Evolutionary conservation across 2,797 vertebrate genomes (phyloP).

Genomic region (Ibycter americanus): DNA sequence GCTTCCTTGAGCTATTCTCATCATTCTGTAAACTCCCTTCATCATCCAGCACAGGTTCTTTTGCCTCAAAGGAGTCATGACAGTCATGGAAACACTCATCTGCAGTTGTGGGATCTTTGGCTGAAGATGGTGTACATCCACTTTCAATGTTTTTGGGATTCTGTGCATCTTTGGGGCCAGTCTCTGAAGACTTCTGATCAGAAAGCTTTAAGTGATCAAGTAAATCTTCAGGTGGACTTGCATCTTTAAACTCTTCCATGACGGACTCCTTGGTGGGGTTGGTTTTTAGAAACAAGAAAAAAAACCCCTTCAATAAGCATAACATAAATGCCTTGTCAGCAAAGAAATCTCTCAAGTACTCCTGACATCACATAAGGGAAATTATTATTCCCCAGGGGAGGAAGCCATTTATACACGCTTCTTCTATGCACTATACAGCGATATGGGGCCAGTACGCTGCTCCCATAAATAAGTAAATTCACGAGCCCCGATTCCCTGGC

Average conservation of each 20-base stretch:
- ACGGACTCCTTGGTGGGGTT: background rate
- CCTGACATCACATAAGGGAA: accelerated
- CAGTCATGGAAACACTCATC: slow-evolving; percentile 89
- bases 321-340: background rate
- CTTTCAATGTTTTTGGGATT: background rate
- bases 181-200: slow-evolving; percentile 38
- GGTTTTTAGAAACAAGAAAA: background rate
- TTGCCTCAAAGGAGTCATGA: slow-evolving; percentile 76
- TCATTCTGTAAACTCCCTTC: slow-evolving; percentile 47
- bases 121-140: background rate
- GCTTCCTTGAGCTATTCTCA: slow-evolving; percentile 72
- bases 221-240: slow-evolving; percentile 48
- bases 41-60: slow-evolving; percentile 12
- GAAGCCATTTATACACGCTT: accelerated
- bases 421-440: accelerated
- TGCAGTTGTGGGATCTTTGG: slow-evolving; percentile 50
- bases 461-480: accelerated
- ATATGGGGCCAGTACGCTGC: accelerated
- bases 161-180: background rate
- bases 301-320: background rate
- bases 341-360: background rate
- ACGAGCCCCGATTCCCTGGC: accelerated
- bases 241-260: slow-evolving; percentile 63
- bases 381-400: accelerated
- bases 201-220: slow-evolving; percentile 67